Conservation (phyloP, 2,888 invertebrate genomes). For the Trimorus sp. region DNA sequence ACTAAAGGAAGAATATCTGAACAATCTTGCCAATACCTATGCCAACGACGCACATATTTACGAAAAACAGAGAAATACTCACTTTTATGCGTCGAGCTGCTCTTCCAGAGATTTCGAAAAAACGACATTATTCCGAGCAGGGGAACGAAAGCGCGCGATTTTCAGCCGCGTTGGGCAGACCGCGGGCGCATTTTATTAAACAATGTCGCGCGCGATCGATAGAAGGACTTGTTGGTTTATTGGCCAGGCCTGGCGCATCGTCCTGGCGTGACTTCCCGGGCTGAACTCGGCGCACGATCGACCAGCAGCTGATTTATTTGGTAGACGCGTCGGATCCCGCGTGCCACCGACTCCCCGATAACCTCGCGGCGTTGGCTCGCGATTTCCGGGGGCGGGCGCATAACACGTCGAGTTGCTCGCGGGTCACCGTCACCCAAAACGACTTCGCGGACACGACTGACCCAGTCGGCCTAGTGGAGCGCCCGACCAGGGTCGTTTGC, state of each 20-base stretch:
- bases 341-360: not conserved
- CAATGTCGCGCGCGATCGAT: constrained; percentile 51
- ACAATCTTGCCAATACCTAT: too few relatives aligned
- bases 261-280: constrained; percentile 31
- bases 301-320: not conserved
- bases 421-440: constrained; percentile 39
- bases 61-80: constrained; percentile 82
- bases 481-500: constrained; percentile 54
- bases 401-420: constrained; percentile 15
- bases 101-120: constrained; percentile 86
- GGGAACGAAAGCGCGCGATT: not conserved
- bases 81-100: constrained; percentile 87
- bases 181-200: constrained; percentile 28
- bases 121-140: constrained; percentile 82
- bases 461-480: constrained; percentile 41
- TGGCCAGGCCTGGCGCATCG: constrained; percentile 38
- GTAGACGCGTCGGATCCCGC: not conserved
- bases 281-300: not conserved
- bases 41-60: too few relatives aligned
- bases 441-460: constrained; percentile 37
- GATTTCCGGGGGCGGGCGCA: not conserved
- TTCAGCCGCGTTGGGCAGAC: not conserved
- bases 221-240: constrained; percentile 54
- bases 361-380: too few relatives aligned
- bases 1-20: too few relatives aligned